Percentiles rank a stretch among this genome's conserved stretches.
phyloP scores from a whole-genome alignment of 2,888 invertebrate genomes.

The Octonoba sinensis region DNA sequence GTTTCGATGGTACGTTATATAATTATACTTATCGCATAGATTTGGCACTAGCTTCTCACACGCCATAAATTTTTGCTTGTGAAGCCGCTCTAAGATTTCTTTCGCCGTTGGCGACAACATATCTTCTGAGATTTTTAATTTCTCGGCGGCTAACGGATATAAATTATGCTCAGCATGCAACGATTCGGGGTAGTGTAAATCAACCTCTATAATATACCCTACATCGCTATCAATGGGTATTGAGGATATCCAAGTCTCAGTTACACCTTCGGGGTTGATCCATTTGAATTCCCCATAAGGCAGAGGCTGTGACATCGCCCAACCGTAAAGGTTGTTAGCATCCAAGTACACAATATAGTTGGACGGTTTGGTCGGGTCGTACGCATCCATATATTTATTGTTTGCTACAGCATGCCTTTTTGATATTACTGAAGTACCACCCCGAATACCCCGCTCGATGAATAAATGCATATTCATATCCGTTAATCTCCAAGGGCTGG shows the following conservation, averaged over 20 bases:
- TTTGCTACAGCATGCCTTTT: constrained; percentile 65
- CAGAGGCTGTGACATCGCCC: constrained; percentile 31
- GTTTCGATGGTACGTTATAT: constrained; percentile 66
- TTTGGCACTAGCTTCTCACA: constrained; percentile 66
- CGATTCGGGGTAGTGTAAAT: too few relatives aligned
- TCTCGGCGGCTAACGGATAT: too few relatives aligned
- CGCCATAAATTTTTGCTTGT: not conserved
- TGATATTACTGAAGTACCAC: constrained; percentile 48
- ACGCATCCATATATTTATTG: constrained; percentile 48
- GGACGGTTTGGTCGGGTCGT: not conserved
- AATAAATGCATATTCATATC: constrained; percentile 66
- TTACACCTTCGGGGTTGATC: not conserved
- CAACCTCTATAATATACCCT: constrained; percentile 60
- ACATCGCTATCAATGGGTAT: not conserved
- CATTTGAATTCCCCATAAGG: too few relatives aligned
- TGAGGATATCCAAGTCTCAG: not conserved
- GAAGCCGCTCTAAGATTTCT: not conserved
- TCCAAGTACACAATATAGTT: constrained; percentile 41
- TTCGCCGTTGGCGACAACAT: not conserved
- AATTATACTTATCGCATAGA: constrained; percentile 65
- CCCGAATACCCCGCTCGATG: constrained; percentile 43
- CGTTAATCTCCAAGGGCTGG: constrained; percentile 65
- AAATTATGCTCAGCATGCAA: too few relatives aligned
- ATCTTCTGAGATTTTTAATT: not conserved
- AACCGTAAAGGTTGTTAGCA: constrained; percentile 37